Conservation (phyloP, 2,797 vertebrate genomes). For the Sylvilagus floridanus region DNA sequence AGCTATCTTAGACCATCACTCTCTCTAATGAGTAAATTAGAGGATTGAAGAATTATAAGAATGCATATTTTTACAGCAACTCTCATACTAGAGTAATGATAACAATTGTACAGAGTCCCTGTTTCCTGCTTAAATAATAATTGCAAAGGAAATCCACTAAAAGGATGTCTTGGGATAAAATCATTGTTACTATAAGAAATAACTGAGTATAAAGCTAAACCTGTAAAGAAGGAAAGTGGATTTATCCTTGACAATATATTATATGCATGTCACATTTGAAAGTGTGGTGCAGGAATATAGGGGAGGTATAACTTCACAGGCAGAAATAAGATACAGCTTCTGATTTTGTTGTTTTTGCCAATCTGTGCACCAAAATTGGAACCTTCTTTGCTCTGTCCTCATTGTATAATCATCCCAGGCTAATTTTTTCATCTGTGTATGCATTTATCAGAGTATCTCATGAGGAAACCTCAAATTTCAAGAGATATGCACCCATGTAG, state of each 20-base stretch:
- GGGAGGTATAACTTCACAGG: neutral
- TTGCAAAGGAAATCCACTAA: neutral
- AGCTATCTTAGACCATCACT: slow-evolving; percentile 71
- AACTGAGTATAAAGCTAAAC: slow-evolving; percentile 37
- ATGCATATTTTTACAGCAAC: slow-evolving; percentile 55
- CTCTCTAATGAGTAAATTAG: slow-evolving; percentile 76
- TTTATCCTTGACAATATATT: neutral
- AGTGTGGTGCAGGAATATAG: neutral
- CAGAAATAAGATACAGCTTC: neutral
- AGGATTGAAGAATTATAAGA: slow-evolving; percentile 54
- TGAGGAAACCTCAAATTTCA: slow-evolving; percentile 55
- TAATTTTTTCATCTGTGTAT: slow-evolving; percentile 34
- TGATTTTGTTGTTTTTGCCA: neutral
- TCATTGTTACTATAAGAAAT: neutral
- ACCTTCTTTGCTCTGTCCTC: neutral
- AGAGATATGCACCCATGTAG: slow-evolving; percentile 46
- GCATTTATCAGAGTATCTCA: slow-evolving; percentile 24
- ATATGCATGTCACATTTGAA: neutral
- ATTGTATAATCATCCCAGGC: neutral
- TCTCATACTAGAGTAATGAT: slow-evolving; percentile 43
- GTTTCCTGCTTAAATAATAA: neutral
- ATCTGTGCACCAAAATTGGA: slow-evolving; percentile 35
- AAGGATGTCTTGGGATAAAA: neutral
- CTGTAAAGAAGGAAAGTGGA: neutral
- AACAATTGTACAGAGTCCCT: neutral